phyloP scores from a whole-genome alignment of 2,113 vertebrate genomes.

The Nicator chloris region DNA sequence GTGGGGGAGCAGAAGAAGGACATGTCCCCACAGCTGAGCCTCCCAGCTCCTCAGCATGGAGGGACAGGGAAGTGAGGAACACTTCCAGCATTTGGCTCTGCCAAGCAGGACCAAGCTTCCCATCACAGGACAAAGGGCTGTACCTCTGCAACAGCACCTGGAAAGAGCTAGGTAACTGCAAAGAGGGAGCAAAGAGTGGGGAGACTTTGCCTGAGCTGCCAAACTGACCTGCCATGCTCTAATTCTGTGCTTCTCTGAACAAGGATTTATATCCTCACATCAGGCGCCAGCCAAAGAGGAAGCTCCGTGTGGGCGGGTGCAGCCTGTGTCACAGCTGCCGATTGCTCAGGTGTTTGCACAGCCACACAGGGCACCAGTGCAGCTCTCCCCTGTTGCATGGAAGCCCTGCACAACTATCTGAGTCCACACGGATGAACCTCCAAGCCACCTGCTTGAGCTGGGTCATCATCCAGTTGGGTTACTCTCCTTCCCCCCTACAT shows the following conservation, averaged over 20 bases:
- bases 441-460: neutral
- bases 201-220: neutral
- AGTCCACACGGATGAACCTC: neutral
- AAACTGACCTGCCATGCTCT: neutral
- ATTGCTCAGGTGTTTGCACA: neutral
- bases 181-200: neutral
- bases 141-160: neutral
- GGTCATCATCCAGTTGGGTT: neutral
- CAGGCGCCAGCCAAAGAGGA: neutral
- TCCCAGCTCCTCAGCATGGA: neutral
- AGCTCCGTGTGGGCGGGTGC: neutral
- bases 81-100: neutral
- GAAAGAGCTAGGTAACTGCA: neutral
- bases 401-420: neutral
- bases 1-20: neutral
- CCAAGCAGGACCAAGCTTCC: neutral
- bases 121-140: neutral
- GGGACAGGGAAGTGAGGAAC: neutral
- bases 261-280: neutral
- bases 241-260: neutral
- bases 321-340: neutral
- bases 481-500: rapidly evolving
- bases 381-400: neutral
- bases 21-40: neutral
- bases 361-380: neutral